A percentile compares a stretch with the other conserved stretches of the same genome.
Evolutionary conservation across 2,888 invertebrate species (phyloP).

Genomic region (Agrochola circellaris): DNA sequence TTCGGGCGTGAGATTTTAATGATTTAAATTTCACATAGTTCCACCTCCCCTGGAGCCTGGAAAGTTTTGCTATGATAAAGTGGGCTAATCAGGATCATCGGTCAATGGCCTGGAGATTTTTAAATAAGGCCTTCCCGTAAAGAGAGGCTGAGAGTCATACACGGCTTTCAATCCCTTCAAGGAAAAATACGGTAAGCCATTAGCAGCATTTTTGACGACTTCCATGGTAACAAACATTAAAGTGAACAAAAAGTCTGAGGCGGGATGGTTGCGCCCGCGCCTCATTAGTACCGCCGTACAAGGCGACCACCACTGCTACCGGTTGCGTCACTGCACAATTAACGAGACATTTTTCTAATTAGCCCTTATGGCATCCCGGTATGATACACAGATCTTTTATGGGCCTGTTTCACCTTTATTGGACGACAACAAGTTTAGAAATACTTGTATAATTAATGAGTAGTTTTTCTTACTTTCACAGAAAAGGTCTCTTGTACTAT

Average conservation of each 20-base stretch:
- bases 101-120: not conserved
- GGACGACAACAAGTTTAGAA: constrained; percentile 31
- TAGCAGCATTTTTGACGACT: constrained; percentile 61
- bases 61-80: not conserved
- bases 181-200: constrained; percentile 54
- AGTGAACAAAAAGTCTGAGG: constrained; percentile 41
- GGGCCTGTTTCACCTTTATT: constrained; percentile 26
- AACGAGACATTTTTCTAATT: constrained; percentile 64
- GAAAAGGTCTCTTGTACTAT: not conserved
- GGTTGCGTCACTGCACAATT: constrained; percentile 62
- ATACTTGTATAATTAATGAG: not conserved
- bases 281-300: constrained; percentile 66
- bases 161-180: constrained; percentile 39
- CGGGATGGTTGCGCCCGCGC: constrained; percentile 45
- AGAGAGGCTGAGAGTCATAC: constrained; percentile 8
- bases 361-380: constrained; percentile 51
- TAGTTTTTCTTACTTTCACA: not conserved
- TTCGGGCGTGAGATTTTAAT: not conserved
- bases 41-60: not conserved
- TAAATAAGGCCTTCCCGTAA: constrained; percentile 22
- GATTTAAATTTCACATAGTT: not conserved
- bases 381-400: constrained; percentile 43
- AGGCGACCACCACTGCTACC: constrained; percentile 51
- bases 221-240: constrained; percentile 45
- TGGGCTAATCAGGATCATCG: not conserved